Evolutionary conservation across 2,113 vertebrate genomes (phyloP).

Genomic region (Callaeas wilsoni): DNA sequence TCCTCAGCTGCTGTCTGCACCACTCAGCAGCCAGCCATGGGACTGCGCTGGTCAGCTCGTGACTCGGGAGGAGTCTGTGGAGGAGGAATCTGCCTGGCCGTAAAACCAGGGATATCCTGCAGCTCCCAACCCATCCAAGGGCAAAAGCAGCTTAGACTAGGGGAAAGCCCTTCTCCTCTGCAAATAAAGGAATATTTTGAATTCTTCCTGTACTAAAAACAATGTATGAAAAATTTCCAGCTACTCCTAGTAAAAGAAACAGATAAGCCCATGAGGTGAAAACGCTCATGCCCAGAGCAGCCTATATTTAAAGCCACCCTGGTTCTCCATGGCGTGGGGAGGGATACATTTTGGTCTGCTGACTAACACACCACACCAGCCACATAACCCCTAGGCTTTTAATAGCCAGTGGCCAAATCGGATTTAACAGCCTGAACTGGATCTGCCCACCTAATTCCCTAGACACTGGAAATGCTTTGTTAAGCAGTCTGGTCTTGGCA

Average conservation of each 20-base stretch:
- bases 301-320: background rate
- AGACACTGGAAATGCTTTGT: background rate
- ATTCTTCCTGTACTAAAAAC: background rate
- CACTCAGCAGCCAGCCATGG: background rate
- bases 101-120: background rate
- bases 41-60: background rate
- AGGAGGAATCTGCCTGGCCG: background rate
- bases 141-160: background rate
- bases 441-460: constrained; percentile 39
- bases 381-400: background rate
- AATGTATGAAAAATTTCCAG: background rate
- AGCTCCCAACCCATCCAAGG: background rate
- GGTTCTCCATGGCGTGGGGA: rapidly evolving
- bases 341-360: background rate
- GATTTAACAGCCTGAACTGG: constrained; percentile 32
- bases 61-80: background rate
- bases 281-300: background rate
- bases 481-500: background rate
- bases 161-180: background rate
- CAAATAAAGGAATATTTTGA: background rate
- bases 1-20: background rate
- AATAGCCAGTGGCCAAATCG: constrained; percentile 31
- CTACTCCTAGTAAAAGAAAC: background rate
- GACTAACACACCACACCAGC: background rate
- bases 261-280: background rate